Evolutionary conservation across 2,797 vertebrate species (phyloP).

Genomic region (Eleutherodactylus coqui): DNA sequence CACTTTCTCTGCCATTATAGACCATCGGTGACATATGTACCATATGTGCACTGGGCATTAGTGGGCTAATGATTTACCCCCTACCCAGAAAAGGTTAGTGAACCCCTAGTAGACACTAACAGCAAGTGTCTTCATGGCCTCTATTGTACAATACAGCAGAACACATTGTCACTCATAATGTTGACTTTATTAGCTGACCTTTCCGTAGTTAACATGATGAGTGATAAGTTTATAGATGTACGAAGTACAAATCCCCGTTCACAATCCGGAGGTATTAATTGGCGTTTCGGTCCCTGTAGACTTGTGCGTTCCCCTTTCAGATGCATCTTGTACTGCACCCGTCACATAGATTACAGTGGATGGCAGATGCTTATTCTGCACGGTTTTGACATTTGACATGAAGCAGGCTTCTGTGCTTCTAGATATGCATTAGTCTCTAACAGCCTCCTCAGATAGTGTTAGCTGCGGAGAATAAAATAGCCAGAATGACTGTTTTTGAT

Average conservation of each 20-base stretch:
- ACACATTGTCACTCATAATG: background rate
- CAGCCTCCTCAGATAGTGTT: slow-evolving; percentile 15
- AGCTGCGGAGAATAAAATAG: slow-evolving; percentile 27
- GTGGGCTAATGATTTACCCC: no score
- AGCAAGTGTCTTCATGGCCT: background rate
- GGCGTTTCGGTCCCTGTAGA: background rate
- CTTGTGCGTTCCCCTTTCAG: background rate
- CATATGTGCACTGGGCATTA: no score
- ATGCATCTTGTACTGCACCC: background rate
- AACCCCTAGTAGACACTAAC: background rate
- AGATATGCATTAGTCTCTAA: slow-evolving; percentile 13
- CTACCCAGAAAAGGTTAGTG: no score
- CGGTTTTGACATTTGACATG: slow-evolving; percentile 30
- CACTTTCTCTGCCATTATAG: no score
- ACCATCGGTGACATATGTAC: no score
- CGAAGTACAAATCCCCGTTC: background rate
- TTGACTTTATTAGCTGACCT: background rate
- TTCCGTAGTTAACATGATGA: background rate
- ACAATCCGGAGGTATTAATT: background rate
- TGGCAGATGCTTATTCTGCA: slow-evolving; percentile 3
- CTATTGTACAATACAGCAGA: background rate
- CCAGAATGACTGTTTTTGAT: slow-evolving; percentile 8
- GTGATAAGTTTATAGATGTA: background rate
- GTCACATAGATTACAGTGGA: slow-evolving; percentile 5
- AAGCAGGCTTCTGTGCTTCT: slow-evolving; percentile 2